Evolutionary conservation across 2,888 invertebrate genomes (phyloP).

Genomic region (Lasioglossum leucozonium): DNA sequence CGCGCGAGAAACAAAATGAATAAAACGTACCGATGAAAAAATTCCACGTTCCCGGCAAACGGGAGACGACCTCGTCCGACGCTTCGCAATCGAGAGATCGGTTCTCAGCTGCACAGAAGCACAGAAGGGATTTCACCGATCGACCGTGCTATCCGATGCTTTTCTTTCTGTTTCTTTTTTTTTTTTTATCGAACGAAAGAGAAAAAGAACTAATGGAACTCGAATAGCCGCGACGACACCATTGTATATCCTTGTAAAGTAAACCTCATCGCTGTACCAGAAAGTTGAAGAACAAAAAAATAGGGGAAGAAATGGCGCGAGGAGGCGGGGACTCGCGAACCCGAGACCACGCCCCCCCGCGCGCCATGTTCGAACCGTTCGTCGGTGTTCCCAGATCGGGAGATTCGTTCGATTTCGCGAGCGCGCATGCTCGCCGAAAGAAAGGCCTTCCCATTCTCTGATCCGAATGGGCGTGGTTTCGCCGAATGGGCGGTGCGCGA

Average conservation of each 20-base stretch:
- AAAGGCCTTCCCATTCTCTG: background rate
- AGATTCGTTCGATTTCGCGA: background rate
- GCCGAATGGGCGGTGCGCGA: background rate
- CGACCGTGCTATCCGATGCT: slow-evolving; percentile 17
- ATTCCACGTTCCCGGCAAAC: background rate
- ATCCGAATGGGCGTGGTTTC: background rate
- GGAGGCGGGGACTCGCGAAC: background rate
- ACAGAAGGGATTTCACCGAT: slow-evolving; percentile 23
- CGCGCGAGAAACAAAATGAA: background rate
- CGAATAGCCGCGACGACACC: slow-evolving; percentile 35
- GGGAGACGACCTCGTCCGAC: background rate
- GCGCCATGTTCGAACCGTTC: background rate
- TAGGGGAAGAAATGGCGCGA: background rate
- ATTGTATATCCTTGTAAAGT: slow-evolving; percentile 60
- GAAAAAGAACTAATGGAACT: slow-evolving; percentile 12
- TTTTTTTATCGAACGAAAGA: slow-evolving; percentile 3
- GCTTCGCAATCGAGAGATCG: background rate
- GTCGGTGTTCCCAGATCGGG: background rate
- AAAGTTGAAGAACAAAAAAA: slow-evolving; percentile 3
- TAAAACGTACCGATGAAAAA: background rate
- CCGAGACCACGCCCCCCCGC: background rate
- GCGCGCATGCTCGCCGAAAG: background rate
- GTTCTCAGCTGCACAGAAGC: background rate
- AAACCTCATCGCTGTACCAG: slow-evolving; percentile 32
- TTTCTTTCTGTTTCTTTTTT: slow-evolving; percentile 17